A percentile compares a stretch with the other conserved stretches of the same genome.
Conservation (phyloP, 1,140 invertebrate genomes). For the Lerema accius region DNA sequence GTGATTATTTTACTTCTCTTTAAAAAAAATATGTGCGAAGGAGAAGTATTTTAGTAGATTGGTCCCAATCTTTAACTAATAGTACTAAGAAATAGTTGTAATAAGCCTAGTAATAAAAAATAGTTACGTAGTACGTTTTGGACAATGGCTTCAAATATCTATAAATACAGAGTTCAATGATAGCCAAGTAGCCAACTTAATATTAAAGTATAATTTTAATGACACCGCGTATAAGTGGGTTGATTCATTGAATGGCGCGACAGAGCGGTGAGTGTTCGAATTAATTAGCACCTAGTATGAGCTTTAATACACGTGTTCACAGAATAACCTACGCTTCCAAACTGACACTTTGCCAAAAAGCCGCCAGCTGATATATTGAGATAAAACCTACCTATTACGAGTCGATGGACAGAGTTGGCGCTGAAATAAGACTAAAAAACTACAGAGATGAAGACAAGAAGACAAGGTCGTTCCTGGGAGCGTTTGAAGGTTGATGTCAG, state of each 20-base stretch:
- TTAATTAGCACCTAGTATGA: constrained; percentile 24
- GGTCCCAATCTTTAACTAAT: too few species aligned
- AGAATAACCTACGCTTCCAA: constrained; percentile 16
- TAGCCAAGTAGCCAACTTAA: too few species aligned
- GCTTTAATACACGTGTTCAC: constrained; percentile 14
- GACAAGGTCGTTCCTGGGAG: constrained; percentile 35
- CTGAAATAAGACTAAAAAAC: constrained; percentile 41
- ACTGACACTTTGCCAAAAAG: constrained; percentile 46
- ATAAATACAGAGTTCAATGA: not conserved
- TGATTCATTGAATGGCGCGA: constrained; percentile 23
- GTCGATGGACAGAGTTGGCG: constrained; percentile 38
- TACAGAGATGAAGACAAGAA: too few species aligned
- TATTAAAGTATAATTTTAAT: not conserved
- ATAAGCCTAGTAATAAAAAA: too few species aligned
- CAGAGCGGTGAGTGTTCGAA: constrained; percentile 8
- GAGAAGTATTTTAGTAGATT: too few species aligned
- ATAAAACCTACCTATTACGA: constrained; percentile 24
- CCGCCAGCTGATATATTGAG: constrained; percentile 40
- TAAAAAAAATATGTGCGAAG: too few species aligned
- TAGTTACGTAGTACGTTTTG: too few species aligned
- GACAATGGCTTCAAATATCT: too few species aligned
- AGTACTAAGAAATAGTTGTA: too few species aligned
- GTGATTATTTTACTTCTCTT: too few species aligned
- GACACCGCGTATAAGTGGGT: not conserved
- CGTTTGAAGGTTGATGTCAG: constrained; percentile 37